Evolutionary conservation across 2,113 vertebrate species (phyloP).

Genomic region (Variabilichromis moorii): DNA sequence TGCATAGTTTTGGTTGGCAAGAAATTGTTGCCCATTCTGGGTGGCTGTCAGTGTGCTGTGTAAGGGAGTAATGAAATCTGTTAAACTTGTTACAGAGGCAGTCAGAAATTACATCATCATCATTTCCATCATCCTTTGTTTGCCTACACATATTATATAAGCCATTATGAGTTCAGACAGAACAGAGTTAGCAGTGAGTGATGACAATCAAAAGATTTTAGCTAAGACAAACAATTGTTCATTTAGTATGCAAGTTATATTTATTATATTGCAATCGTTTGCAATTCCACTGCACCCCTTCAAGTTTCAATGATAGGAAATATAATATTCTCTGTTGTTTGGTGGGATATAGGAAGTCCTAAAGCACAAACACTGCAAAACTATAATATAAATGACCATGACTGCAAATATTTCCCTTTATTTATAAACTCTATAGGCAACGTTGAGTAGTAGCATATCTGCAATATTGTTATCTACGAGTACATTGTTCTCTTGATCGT

Average conservation of each 20-base stretch:
- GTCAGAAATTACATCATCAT: background rate
- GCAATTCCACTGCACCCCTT: background rate
- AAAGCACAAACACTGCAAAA: background rate
- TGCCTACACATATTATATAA: background rate
- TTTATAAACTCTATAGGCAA: background rate
- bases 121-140: background rate
- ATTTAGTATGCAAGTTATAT: background rate
- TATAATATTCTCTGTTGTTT: background rate
- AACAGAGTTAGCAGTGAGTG: background rate
- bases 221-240: background rate
- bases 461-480: background rate
- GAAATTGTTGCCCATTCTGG: background rate
- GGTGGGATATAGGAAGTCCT: background rate
- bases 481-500: background rate
- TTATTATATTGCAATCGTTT: constrained; percentile 3
- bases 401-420: background rate
- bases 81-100: background rate
- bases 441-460: background rate
- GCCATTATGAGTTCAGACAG: background rate
- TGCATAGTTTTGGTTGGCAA: background rate
- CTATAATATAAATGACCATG: background rate
- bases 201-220: background rate
- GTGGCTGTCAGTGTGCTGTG: background rate
- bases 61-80: background rate
- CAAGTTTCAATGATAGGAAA: background rate